Evolutionary conservation across 2,797 vertebrate species (phyloP).

Genomic region (Parambassis ranga): DNA sequence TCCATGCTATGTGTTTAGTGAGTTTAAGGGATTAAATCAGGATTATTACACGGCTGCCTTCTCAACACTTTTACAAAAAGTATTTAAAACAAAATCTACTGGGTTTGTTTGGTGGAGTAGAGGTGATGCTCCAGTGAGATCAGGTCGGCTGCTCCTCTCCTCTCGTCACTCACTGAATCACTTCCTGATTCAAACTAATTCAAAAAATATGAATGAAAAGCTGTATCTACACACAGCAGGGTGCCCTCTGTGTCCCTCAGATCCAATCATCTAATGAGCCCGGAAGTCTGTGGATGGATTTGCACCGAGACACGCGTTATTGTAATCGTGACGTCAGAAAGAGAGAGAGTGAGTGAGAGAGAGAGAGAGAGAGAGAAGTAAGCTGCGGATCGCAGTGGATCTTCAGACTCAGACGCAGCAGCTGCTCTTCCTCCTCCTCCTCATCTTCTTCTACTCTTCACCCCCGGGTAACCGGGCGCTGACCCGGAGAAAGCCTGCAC

Average conservation of each 20-base stretch:
- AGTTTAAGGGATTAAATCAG: too few relatives aligned
- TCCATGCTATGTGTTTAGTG: too few relatives aligned
- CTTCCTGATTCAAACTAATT: too few relatives aligned
- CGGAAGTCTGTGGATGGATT: background rate
- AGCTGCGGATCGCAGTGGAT: background rate
- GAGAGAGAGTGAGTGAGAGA: constrained; percentile 2
- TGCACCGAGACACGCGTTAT: constrained; percentile 17
- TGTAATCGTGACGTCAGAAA: constrained; percentile 3
- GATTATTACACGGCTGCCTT: too few relatives aligned
- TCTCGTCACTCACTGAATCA: too few relatives aligned
- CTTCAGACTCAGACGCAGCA: constrained; percentile 12
- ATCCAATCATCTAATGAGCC: background rate
- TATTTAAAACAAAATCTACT: too few relatives aligned
- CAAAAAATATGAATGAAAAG: too few relatives aligned
- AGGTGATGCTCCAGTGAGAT: too few relatives aligned
- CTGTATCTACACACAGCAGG: too few relatives aligned
- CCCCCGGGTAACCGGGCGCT: background rate
- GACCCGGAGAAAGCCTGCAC: background rate
- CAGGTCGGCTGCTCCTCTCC: too few relatives aligned
- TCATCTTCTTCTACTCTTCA: background rate
- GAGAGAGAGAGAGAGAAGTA: background rate
- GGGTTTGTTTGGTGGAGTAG: too few relatives aligned
- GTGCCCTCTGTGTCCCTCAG: background rate
- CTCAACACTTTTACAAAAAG: too few relatives aligned
- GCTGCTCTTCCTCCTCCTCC: constrained; percentile 4